A percentile compares a stretch with the other conserved stretches of the same genome.
Evolutionary conservation across 2,888 invertebrate genomes (phyloP).

Genomic region (Cerastis rubricosa): DNA sequence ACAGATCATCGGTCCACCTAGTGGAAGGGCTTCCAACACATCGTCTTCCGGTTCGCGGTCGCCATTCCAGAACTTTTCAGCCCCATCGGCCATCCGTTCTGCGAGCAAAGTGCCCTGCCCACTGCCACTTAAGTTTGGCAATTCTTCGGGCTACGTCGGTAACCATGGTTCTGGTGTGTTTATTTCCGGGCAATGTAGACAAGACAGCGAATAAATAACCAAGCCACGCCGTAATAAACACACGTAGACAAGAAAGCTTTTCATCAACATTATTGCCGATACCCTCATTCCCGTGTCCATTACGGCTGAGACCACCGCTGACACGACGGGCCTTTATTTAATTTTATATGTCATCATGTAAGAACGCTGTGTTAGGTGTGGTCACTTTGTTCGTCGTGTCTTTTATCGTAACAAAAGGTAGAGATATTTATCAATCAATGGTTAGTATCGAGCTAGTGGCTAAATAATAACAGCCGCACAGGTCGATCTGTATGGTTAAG

Average conservation of each 20-base stretch:
- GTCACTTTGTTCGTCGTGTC: conserved; percentile 13
- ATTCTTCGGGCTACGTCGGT: too few relatives aligned
- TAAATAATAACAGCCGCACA: not conserved
- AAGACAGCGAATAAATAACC: conserved; percentile 32
- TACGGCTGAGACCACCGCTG: conserved; percentile 46
- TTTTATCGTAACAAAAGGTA: not conserved
- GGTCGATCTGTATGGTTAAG: not conserved
- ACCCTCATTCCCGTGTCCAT: conserved; percentile 47
- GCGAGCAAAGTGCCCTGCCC: too few relatives aligned
- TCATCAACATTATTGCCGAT: conserved; percentile 43
- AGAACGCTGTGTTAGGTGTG: conserved; percentile 16
- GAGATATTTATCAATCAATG: conserved; percentile 35
- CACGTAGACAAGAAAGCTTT: conserved; percentile 31
- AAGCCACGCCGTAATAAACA: conserved; percentile 6
- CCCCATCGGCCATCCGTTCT: too few relatives aligned
- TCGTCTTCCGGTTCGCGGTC: too few relatives aligned
- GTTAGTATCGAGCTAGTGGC: not conserved
- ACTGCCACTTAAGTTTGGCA: too few relatives aligned
- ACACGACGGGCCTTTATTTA: conserved; percentile 23
- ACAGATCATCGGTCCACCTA: too few relatives aligned
- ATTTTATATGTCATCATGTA: conserved; percentile 42
- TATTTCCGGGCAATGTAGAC: not conserved
- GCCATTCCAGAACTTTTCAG: too few relatives aligned
- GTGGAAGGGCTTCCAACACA: too few relatives aligned
- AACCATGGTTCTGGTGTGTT: too few relatives aligned